Percentiles rank a stretch among this genome's conserved stretches.
Evolutionary conservation across 2,113 vertebrate species (phyloP).

Genomic region (Sinocyclocheilus grahami): DNA sequence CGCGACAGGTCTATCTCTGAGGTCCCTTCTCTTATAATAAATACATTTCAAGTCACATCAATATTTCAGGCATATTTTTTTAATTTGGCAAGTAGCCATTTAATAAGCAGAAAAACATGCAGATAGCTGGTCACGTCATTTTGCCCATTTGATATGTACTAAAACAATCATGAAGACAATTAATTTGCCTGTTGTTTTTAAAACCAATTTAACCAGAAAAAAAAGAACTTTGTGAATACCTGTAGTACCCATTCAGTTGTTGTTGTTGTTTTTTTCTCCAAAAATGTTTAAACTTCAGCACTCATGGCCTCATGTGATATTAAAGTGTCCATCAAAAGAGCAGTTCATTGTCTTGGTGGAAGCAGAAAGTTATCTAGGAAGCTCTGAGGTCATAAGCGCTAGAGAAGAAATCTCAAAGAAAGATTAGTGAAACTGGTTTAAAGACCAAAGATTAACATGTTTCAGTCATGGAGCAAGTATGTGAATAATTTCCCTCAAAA

Average conservation of each 20-base stretch:
- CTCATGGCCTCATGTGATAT: neutral
- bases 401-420: neutral
- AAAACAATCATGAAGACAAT: neutral
- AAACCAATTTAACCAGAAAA: neutral
- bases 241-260: neutral
- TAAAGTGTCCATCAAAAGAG: neutral
- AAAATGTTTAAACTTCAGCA: too few species aligned
- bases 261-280: neutral
- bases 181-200: neutral
- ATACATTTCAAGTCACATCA: neutral
- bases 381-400: neutral
- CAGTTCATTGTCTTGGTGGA: neutral
- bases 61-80: neutral
- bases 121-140: neutral
- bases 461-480: neutral
- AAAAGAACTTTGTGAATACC: neutral
- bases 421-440: neutral
- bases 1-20: neutral
- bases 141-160: neutral
- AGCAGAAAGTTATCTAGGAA: neutral
- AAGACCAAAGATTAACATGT: constrained; percentile 12
- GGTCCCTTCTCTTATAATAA: neutral
- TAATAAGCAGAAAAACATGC: neutral
- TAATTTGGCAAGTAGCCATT: neutral
- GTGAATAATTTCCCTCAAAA: neutral